Conservation (phyloP, 2,113 vertebrate species). For the Acanthisitta chloris region DNA sequence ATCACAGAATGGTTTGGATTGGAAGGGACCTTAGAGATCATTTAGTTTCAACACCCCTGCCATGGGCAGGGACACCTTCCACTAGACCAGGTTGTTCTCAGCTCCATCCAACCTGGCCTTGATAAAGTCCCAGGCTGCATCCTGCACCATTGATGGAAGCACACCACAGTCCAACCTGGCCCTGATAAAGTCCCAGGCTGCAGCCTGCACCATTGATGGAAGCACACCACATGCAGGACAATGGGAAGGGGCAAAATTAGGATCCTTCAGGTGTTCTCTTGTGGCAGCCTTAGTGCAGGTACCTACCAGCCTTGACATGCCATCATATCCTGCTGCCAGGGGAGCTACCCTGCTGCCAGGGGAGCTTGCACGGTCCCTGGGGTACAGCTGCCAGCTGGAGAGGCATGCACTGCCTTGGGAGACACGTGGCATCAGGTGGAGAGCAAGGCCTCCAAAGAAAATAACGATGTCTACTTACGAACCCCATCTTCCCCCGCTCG, state of each 20-base stretch:
- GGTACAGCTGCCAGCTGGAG: not conserved
- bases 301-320: not conserved
- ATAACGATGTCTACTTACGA: conserved; percentile 10
- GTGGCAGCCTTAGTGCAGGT: not conserved
- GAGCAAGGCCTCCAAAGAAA: not conserved
- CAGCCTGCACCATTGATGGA: not conserved
- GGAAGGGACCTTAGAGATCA: not conserved
- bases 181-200: not conserved
- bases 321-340: fast-evolving
- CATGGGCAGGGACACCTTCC: not conserved
- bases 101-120: not conserved
- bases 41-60: not conserved
- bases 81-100: not conserved
- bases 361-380: not conserved
- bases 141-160: not conserved
- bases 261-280: not conserved
- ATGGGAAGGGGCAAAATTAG: not conserved
- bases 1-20: not conserved
- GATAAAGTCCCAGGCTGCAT: not conserved
- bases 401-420: not conserved
- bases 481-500: not conserved
- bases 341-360: fast-evolving
- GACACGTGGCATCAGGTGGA: not conserved
- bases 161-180: fast-evolving
- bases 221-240: fast-evolving